These are phyloP conservation scores for Panulirus ornatus DNA, from an alignment of 1,140 invertebrate species.

Conservation along the genomic window DNA sequence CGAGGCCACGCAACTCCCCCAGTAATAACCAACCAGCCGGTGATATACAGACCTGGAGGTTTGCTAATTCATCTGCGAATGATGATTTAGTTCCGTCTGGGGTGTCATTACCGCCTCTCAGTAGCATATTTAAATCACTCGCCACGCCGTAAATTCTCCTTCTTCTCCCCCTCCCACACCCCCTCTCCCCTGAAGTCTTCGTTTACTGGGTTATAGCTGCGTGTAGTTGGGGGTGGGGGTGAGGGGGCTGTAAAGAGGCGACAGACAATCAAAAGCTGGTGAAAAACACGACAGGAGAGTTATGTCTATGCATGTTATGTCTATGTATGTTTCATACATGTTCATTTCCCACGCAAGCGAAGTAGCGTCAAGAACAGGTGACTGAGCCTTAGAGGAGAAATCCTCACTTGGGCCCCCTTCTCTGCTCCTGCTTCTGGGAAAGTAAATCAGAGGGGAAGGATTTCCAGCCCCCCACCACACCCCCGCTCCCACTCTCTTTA, in stretches of 20 bases:
- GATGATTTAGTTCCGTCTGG: constrained; percentile 40
- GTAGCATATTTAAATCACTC: constrained; percentile 62
- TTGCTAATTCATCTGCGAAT: constrained; percentile 55
- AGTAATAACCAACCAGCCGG: constrained; percentile 31
- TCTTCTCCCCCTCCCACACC: background rate
- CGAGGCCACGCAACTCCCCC: no score
- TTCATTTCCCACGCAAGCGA: no score
- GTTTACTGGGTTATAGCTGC: background rate
- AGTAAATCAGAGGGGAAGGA: no score
- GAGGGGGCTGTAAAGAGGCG: constrained; percentile 10
- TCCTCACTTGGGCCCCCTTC: no score
- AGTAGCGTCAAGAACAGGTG: no score
- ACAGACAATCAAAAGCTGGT: constrained; percentile 10
- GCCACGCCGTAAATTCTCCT: constrained; percentile 20
- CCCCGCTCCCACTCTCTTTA: no score
- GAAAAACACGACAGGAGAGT: background rate
- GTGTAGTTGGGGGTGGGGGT: constrained; percentile 8
- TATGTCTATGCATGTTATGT: background rate
- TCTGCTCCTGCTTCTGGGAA: no score
- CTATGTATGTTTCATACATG: no score
- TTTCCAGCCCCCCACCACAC: no score
- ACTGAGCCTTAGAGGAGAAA: no score
- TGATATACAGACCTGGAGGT: constrained; percentile 38
- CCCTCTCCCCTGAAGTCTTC: no score
- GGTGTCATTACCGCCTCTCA: constrained; percentile 51